Evolutionary conservation across 2,113 vertebrate species (phyloP), one percentile per base, ranked within the genome.

Genomic region (Actenoides hombroni): DNA sequence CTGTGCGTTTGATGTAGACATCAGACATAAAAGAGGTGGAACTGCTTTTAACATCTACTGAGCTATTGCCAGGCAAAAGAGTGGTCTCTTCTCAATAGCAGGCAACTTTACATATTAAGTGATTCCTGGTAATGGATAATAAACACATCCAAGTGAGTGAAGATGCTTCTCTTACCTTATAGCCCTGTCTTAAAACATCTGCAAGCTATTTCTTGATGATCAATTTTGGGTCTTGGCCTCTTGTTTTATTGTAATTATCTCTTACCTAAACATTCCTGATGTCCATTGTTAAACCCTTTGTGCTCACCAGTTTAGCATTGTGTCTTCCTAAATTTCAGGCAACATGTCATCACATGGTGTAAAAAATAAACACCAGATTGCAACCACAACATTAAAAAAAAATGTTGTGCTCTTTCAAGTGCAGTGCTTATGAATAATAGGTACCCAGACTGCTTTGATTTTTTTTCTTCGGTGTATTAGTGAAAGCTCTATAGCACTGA

Each of bases 351-450:
- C 48, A 7, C 85, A 83, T 91, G 75, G 90, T 95, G 68, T 74
- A 92, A 94, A 94, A 96, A 90, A 87, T 88, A 97, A 96, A 94
- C 95, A 96, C 92, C 94, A 96, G 95, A 96, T 94, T 96, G 95
- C 88, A 96, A 94, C 80, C 59, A 95, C 73, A 95, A 86, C 83
- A 94, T 78, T 69, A 61, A 61, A 60, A 81, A 89, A 93, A 85
- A 94, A 69, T 13, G 3, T 29, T 76, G 2, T 71, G 76, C n/a
- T 89, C 90, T 95, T 90, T 65, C 51, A 93, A 92, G 86, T 91
- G 84, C 31, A 12, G 60, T 37, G 57, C 59, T 95, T 88, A 61
- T 68, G 79, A 94, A 88, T 93, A 92, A 88, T 68, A 86, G 90
- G 88, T 94, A 83, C 6, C 24, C 88, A 83, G 63, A 28, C 59